A percentile compares a stretch with the other conserved stretches of the same genome.
Conservation (phyloP, 1,140 invertebrate species). For the Cecropterus lyciades region DNA sequence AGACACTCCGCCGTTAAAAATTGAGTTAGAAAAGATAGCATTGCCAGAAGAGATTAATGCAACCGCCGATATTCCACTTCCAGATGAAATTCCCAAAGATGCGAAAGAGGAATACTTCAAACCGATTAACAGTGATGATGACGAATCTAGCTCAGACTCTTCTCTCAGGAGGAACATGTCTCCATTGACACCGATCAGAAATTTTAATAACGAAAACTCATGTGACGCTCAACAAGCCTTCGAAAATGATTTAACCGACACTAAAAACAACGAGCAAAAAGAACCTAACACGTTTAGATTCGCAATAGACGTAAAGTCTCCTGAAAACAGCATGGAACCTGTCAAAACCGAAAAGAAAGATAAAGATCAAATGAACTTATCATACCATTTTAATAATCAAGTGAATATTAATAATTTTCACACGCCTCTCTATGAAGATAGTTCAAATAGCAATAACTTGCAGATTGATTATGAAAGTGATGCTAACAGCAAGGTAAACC, state of each 20-base stretch:
- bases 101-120: conserved; percentile 69
- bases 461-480: conserved; percentile 79
- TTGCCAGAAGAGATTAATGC: conserved; percentile 61
- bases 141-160: conserved; percentile 73
- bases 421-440: conserved; percentile 72
- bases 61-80: conserved; percentile 66
- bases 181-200: conserved; percentile 76
- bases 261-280: conserved; percentile 64
- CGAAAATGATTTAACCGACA: conserved; percentile 64
- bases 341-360: conserved; percentile 64
- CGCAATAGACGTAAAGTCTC: conserved; percentile 63
- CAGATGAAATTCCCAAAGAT: conserved; percentile 59
- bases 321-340: conserved; percentile 54
- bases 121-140: conserved; percentile 68
- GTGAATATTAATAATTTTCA: conserved; percentile 70
- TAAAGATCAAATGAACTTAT: conserved; percentile 51
- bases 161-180: conserved; percentile 76
- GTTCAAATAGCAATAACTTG: conserved; percentile 72
- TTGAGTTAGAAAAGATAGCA: conserved; percentile 69
- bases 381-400: conserved; percentile 72
- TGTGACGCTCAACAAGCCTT: conserved; percentile 79
- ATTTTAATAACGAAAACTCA: conserved; percentile 79
- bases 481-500: conserved; percentile 72
- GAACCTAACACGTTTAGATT: conserved; percentile 72
- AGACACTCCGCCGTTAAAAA: conserved; percentile 58